Evolutionary conservation across 2,797 vertebrate species (phyloP).

Genomic region (Todus mexicanus): DNA sequence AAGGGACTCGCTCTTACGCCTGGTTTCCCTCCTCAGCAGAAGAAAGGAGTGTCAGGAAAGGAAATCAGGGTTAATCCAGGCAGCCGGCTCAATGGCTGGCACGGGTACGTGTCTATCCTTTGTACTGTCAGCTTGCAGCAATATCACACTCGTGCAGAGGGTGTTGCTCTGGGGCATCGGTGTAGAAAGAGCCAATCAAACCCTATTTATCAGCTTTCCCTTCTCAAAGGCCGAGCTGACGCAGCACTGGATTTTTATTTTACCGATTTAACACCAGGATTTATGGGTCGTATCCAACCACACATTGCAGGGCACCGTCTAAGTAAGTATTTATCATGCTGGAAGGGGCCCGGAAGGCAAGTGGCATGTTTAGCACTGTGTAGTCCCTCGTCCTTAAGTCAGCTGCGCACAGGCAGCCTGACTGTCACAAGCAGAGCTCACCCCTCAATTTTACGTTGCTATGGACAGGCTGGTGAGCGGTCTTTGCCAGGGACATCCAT

Average conservation of each 20-base stretch:
- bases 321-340: conserved; percentile 33
- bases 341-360: conserved; percentile 1
- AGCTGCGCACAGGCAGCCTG: not conserved
- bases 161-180: conserved; percentile 12
- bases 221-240: conserved; percentile 49
- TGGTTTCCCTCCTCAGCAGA: conserved; percentile 16
- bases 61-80: conserved; percentile 48
- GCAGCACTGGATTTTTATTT: conserved; percentile 37
- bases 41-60: conserved; percentile 34
- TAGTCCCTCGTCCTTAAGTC: not conserved
- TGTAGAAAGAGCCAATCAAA: conserved; percentile 49
- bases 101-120: conserved; percentile 2
- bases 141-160: conserved; percentile 16
- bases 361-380: not conserved
- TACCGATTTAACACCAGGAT: conserved; percentile 35
- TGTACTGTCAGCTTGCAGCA: conserved; percentile 41
- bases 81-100: conserved; percentile 13
- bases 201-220: conserved; percentile 50
- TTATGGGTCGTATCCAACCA: conserved; percentile 20
- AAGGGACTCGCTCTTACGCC: not conserved
- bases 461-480: accelerated
- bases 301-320: conserved; percentile 1
- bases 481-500: not conserved
- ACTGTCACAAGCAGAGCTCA: not conserved
- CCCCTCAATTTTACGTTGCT: not conserved